Evolutionary conservation across 2,888 invertebrate genomes (phyloP), one percentile per base, ranked within the genome.

Genomic region (Trichogramma dendrolimi): DNA sequence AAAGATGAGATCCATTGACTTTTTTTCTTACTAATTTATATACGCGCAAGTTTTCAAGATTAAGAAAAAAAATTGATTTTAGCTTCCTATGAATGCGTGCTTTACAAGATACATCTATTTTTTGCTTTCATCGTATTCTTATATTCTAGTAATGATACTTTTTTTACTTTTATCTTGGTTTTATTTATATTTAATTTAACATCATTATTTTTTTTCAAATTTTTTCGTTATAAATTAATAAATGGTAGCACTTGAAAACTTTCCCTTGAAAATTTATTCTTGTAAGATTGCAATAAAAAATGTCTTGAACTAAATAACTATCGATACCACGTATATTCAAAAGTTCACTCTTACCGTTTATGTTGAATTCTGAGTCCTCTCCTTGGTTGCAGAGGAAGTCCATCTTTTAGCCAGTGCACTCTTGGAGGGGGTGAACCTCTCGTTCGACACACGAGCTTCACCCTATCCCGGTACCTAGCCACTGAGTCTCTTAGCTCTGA

Each of bases 401-500:
- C 78, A 67, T 78, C 76, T 67, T 78, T 79, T 67, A 79, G 75
- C 78, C 78, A 79, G 68, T 76, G 78, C 67, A 78, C 78, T 70
- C 73, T 74, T 42, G 78, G 78, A 69, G 78, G 78, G 63, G 78
- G 78, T 55, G 78, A 79, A 59, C 78, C 78, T 69, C 76, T 72
- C 70, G 78, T 79, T 69, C 78, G 73, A 75, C 78, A 79, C 71
- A 78, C 78, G 68, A 79, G 76, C 72, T 77, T 79, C 69, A 79
- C 78, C 71, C 75, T 76, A 67, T 79, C 78, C 67, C 75, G 75
- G 74, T 76, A 75, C 74, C 78, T 76, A 72, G 77, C 78, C 70
- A 77, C 77, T 69, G 78, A 78, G 76, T 79, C 78, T 71, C 77
- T 78, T 73, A 79, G 77, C 71, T 79, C 78, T 69, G 78, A 78